Conservation (phyloP, 2,113 vertebrate species). For the Oreochromis niloticus region DNA sequence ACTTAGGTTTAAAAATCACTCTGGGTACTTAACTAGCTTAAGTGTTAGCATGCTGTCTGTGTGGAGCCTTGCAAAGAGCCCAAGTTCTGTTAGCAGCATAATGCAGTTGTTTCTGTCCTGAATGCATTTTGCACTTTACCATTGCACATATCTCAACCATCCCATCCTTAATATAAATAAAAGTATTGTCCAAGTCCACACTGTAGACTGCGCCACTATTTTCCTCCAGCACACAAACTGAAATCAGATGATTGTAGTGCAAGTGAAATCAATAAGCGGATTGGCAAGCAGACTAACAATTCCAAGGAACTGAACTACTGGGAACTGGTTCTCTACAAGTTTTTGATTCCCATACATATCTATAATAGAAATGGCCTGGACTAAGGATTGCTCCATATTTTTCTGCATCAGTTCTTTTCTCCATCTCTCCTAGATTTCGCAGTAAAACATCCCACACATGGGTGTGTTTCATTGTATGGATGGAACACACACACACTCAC, state of each 20-base stretch:
- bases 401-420: background rate
- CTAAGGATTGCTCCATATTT: background rate
- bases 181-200: background rate
- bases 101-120: background rate
- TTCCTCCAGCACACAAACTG: background rate
- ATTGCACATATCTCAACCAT: background rate
- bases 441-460: background rate
- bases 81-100: background rate
- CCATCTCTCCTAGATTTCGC: background rate
- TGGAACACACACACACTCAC: background rate
- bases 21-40: background rate
- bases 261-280: background rate
- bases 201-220: background rate
- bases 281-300: background rate
- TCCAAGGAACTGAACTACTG: background rate
- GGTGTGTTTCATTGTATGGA: background rate
- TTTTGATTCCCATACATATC: background rate
- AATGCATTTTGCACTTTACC: background rate
- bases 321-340: background rate
- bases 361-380: background rate
- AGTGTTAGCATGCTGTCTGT: background rate
- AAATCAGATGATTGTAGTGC: background rate
- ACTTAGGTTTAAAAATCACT: background rate
- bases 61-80: background rate
- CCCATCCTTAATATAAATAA: background rate